Percentiles rank a stretch among this genome's conserved stretches.
Evolutionary conservation across 2,113 vertebrate genomes (phyloP).

Genomic region (Triplophysa rosa): DNA sequence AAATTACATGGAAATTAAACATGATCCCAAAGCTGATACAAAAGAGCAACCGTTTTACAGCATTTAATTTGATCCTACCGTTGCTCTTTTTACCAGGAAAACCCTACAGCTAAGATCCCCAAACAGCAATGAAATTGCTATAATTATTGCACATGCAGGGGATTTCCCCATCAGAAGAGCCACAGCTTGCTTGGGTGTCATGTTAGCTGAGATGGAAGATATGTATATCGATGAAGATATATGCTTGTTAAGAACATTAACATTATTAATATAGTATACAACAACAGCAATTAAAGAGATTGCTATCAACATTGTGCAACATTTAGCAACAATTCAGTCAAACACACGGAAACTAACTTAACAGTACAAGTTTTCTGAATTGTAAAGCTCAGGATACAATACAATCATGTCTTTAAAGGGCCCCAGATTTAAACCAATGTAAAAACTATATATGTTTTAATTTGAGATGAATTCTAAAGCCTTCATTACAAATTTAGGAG

Average conservation of each 20-base stretch:
- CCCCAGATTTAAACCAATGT: neutral
- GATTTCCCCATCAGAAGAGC: neutral
- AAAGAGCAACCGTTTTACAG: neutral
- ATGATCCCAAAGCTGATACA: constrained; percentile 1
- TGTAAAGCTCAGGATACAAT: no score
- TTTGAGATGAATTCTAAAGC: neutral
- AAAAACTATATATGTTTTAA: neutral
- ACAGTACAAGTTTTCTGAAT: no score
- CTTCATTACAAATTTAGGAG: neutral
- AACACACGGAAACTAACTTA: neutral
- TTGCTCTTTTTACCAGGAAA: neutral
- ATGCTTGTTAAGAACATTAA: neutral
- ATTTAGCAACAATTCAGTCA: neutral
- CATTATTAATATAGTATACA: constrained; percentile 5
- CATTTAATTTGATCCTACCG: neutral
- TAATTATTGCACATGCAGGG: constrained; percentile 43
- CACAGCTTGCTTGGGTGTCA: constrained; percentile 5
- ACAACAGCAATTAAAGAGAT: neutral
- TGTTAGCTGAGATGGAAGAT: constrained; percentile 14
- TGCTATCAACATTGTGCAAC: constrained; percentile 21
- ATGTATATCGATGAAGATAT: neutral
- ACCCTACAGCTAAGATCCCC: constrained; percentile 19
- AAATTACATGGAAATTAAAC: constrained; percentile 19
- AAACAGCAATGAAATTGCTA: constrained; percentile 1
- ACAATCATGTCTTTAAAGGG: neutral